Evolutionary conservation across 2,888 invertebrate species (phyloP).

Genomic region (Dryobota labecula): DNA sequence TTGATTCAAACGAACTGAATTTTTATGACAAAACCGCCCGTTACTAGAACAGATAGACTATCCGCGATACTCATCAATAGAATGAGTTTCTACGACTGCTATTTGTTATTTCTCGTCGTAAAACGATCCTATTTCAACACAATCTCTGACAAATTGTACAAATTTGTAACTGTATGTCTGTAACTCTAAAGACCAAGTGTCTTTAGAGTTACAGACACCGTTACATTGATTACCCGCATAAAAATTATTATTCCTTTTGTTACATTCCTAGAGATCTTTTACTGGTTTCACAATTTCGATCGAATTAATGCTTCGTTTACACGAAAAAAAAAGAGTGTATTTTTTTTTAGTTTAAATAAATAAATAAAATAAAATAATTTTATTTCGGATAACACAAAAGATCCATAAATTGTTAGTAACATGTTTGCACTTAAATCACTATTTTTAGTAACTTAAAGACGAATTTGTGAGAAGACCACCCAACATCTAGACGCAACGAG

Average conservation of each 20-base stretch:
- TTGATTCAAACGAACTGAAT: neutral
- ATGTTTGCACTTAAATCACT: no score
- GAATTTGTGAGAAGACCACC: no score
- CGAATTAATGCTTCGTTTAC: neutral
- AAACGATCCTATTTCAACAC: conserved; percentile 11
- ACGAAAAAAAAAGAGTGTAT: no score
- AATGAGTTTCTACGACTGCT: neutral
- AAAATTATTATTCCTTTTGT: neutral
- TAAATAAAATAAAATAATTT: no score
- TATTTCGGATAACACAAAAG: no score
- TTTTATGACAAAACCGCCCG: neutral
- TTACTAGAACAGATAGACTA: neutral
- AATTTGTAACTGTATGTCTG: no score
- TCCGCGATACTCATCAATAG: neutral
- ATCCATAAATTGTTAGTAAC: no score
- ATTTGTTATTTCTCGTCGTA: conserved; percentile 6
- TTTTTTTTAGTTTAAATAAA: no score
- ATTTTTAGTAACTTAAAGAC: no score
- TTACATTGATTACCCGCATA: neutral
- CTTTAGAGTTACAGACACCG: no score
- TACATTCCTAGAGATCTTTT: neutral
- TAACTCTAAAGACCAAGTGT: no score
- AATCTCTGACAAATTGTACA: conserved; percentile 25
- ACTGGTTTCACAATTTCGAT: neutral
- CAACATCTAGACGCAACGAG: no score